Evolutionary conservation across 30 jellyfish, hydroid and myxozoan genomes (phyloP).

Genomic region (Rhopilema esculentum): DNA sequence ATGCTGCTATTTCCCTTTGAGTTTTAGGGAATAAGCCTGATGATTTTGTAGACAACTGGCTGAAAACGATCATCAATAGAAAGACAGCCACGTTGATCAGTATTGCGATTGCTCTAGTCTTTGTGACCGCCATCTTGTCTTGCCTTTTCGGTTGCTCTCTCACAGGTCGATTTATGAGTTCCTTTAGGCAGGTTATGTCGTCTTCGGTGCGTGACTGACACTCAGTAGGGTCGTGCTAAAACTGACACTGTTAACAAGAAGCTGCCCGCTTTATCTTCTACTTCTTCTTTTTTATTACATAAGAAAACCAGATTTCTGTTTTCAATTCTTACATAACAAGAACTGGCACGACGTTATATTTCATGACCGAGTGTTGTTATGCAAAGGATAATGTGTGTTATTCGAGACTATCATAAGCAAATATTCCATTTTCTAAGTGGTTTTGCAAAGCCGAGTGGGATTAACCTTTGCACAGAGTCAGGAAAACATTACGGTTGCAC

Average conservation of each 20-base stretch:
- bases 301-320: too few species aligned
- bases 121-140: conserved; percentile 14
- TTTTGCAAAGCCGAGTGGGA: not conserved
- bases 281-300: too few species aligned
- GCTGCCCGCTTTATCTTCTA: too few species aligned
- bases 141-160: not conserved
- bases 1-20: conserved; percentile 50
- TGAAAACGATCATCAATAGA: conserved; percentile 11
- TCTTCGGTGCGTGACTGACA: too few species aligned
- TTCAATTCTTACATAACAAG: too few species aligned
- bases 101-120: conserved; percentile 25
- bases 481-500: too few species aligned
- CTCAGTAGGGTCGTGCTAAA: too few species aligned
- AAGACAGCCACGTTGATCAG: conserved; percentile 33
- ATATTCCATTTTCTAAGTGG: not conserved
- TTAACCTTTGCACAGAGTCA: not conserved
- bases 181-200: too few species aligned
- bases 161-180: not conserved
- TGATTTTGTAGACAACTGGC: conserved; percentile 53
- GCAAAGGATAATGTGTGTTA: not conserved
- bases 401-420: not conserved
- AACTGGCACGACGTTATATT: not conserved
- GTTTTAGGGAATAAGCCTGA: conserved; percentile 63
- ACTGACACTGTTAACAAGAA: too few species aligned
- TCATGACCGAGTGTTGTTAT: not conserved